Evolutionary conservation across 2,113 vertebrate species (phyloP).

Genomic region (Nesogale talazaci): DNA sequence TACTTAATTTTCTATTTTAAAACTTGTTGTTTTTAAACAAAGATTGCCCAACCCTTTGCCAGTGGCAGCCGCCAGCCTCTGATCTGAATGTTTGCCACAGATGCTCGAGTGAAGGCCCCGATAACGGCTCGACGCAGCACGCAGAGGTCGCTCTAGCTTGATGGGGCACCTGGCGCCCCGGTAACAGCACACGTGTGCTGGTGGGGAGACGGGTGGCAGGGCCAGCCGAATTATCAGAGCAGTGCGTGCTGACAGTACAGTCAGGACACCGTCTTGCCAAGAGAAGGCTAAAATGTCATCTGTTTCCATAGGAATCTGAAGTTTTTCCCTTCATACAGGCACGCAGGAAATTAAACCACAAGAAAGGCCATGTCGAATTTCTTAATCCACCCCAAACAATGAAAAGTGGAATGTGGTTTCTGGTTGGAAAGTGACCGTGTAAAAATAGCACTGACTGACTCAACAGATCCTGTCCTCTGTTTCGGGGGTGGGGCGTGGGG

Average conservation of each 20-base stretch:
- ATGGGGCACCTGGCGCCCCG: background rate
- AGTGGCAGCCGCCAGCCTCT: no score
- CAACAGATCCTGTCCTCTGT: background rate
- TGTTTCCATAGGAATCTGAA: constrained; percentile 40
- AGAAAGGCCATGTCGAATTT: constrained; percentile 64
- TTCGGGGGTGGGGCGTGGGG: background rate
- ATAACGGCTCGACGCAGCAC: background rate
- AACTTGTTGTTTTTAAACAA: no score
- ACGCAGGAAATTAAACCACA: constrained; percentile 70
- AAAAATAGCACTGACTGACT: constrained; percentile 69
- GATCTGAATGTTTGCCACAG: background rate
- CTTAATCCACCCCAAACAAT: constrained; percentile 69
- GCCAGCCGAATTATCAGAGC: background rate
- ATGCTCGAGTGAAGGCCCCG: background rate
- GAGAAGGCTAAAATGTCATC: constrained; percentile 45
- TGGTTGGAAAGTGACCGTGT: constrained; percentile 69
- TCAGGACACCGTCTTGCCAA: background rate
- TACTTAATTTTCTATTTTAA: no score
- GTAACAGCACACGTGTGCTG: background rate
- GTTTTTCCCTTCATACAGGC: constrained; percentile 50
- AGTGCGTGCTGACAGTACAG: background rate
- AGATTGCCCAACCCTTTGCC: no score
- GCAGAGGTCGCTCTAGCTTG: background rate
- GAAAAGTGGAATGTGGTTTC: constrained; percentile 69
- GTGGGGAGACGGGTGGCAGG: background rate